Base-by-base conservation (phyloP, 2,113 vertebrate genomes). In the Noctilio leporinus region DNA sequence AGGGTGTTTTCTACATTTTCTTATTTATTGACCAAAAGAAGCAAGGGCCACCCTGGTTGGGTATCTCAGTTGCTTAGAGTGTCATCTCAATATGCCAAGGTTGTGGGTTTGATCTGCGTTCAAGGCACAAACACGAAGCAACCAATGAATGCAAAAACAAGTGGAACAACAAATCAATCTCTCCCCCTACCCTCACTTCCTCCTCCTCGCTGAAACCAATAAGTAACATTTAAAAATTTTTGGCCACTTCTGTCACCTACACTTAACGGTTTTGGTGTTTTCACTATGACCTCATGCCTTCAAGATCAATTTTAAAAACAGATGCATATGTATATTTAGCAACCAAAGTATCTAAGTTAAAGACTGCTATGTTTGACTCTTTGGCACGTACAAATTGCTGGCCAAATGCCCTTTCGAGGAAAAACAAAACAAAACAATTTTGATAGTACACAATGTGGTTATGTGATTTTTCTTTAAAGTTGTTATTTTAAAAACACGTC, bases 331-430 rank as follows among this genome's bases (percentile, higher is more conserved):
- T 89, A 35, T 67, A 47, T 83, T 93, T 83, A 38, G 26, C 70
- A 87, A 84, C 20, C 28, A 75, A 75, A 65, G 16, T 5, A 45
- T 11, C 2, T 73, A 59, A 64, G 24, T 67, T 67, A 40, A 78
- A 95, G 64, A 76, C 12, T 73, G 55, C 38, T 43, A 12, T 62
- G 24, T 77, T 91, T 81, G 73, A 93, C 9, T 70, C 57, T 64
- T 38, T 94, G 89, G 82, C 86, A 93, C 10, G 4, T 78, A 89
- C 47, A 53, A 69, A 62, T 72, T 64, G 0, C 2, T 72, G 20
- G 59, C 49, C 77, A 86, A 94, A 55, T 57, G 72, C 83, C 72
- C n/a, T 95, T 89, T 72, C n/a, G n/a, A 76, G 53, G 57, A 70
- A 72, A 40, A 57, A 67, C 51, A 24, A 26, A 24, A 10, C 2